These are phyloP conservation scores for Maniola hyperantus DNA, from an alignment of 2,888 invertebrate genomes.

Conservation along the genomic window DNA sequence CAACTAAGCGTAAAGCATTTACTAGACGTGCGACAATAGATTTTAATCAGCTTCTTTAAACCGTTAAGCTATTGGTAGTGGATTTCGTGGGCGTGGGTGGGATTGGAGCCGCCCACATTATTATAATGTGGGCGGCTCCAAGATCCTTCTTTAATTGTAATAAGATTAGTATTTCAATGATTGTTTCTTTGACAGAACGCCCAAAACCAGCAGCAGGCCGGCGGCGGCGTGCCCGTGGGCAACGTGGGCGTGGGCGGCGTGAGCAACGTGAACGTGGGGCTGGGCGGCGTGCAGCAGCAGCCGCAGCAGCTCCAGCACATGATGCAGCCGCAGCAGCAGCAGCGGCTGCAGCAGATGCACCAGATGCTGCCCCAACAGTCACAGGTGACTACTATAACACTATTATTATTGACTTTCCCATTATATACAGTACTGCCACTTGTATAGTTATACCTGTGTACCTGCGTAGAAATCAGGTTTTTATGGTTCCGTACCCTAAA, in stretches of 20 bases:
- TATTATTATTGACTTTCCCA: not conserved
- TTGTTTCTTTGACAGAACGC: constrained; percentile 63
- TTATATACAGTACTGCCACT: not conserved
- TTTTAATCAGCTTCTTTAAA: no score
- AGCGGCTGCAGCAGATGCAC: constrained; percentile 81
- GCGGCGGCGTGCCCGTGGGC: constrained; percentile 53
- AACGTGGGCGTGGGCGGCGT: constrained; percentile 53
- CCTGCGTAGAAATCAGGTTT: no score
- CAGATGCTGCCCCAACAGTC: constrained; percentile 82
- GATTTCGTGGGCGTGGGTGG: no score
- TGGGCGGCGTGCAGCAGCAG: constrained; percentile 67
- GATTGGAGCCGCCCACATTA: no score
- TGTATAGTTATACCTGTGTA: no score
- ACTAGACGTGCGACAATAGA: no score
- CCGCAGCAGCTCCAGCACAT: constrained; percentile 81
- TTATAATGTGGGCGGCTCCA: not conserved
- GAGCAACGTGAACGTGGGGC: constrained; percentile 57
- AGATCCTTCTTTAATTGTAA: not conserved
- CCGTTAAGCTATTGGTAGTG: no score
- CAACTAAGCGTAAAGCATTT: no score
- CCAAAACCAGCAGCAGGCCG: constrained; percentile 71
- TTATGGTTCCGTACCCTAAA: no score
- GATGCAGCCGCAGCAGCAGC: constrained; percentile 83
- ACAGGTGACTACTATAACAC: constrained; percentile 66
- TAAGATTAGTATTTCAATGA: not conserved